A percentile compares a stretch with the other conserved stretches of the same genome.
phyloP scores from a whole-genome alignment of 1,140 invertebrate species.

The Drosophila auraria region DNA sequence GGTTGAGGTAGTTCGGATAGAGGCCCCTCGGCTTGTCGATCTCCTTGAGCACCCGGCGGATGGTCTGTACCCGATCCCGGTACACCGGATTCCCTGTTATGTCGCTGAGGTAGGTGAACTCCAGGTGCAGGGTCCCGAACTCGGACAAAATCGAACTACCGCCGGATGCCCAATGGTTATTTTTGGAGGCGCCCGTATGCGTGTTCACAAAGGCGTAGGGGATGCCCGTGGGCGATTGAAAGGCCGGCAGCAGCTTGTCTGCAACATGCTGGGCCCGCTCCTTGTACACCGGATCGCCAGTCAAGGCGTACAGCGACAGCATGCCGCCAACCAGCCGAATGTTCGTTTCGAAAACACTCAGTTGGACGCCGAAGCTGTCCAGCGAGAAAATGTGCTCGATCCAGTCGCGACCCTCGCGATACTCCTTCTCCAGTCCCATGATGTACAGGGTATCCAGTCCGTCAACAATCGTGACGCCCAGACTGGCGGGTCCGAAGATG shows the following conservation, averaged over 20 bases:
- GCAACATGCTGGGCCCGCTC: conserved; percentile 97
- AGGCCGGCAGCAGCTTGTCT: conserved; percentile 97
- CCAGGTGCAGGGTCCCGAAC: conserved; percentile 98
- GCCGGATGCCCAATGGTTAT: conserved; percentile 98
- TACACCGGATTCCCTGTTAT: conserved; percentile 97
- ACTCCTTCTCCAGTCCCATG: conserved; percentile 98
- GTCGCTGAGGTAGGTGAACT: conserved; percentile 98
- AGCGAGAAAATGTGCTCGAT: conserved; percentile 95
- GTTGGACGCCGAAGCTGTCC: conserved; percentile 92
- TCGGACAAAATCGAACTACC: conserved; percentile 98
- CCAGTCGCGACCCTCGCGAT: conserved; percentile 96
- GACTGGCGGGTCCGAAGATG: conserved; percentile 94
- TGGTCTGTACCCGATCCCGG: conserved; percentile 93
- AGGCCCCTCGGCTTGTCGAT: conserved; percentile 96
- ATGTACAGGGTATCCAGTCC: conserved; percentile 98
- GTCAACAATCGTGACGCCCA: conserved; percentile 98
- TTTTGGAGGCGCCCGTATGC: conserved; percentile 89
- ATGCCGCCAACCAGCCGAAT: conserved; percentile 99
- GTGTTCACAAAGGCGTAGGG: conserved; percentile 96
- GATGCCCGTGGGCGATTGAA: conserved; percentile 98
- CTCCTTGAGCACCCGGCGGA: conserved; percentile 93
- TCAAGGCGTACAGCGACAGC: conserved; percentile 96
- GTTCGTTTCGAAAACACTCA: conserved; percentile 99
- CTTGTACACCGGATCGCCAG: conserved; percentile 96
- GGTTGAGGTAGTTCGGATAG: conserved; percentile 99